phyloP scores from a whole-genome alignment of 2,113 vertebrate genomes.

The Tilapia sparmanii region DNA sequence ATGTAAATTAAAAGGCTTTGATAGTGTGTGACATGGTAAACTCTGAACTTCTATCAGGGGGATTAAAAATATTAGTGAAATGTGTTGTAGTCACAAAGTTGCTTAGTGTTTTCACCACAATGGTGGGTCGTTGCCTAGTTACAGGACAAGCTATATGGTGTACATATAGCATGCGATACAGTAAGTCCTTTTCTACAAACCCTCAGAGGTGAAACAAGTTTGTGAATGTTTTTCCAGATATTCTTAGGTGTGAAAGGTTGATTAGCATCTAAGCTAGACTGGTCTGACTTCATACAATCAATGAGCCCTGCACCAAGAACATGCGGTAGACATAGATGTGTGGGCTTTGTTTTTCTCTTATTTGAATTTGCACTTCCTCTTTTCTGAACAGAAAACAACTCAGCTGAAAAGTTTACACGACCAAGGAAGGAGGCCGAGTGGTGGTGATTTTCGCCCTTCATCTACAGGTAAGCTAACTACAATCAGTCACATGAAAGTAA shows the following conservation, averaged over 20 bases:
- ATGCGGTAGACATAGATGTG: background rate
- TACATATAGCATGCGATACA: accelerated
- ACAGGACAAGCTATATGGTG: background rate
- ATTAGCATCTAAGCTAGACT: background rate
- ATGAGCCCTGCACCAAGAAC: accelerated
- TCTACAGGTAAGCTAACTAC: background rate
- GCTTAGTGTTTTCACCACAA: background rate
- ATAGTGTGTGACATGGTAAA: background rate
- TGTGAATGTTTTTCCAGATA: background rate
- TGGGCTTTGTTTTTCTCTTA: background rate
- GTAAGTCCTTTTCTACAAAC: background rate
- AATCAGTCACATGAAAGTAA: background rate
- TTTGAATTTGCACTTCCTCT: background rate
- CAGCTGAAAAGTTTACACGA: background rate
- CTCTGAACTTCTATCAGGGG: accelerated
- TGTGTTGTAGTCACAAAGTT: background rate
- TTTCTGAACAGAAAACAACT: background rate
- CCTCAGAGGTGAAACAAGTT: background rate
- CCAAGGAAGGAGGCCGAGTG: background rate
- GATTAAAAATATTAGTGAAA: background rate
- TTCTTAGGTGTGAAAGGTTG: background rate
- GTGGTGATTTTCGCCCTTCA: background rate
- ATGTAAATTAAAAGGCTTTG: background rate
- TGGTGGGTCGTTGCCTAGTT: background rate
- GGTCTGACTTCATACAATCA: background rate